A percentile compares a stretch with the other conserved stretches of the same genome.
Evolutionary conservation across 2,113 vertebrate genomes (phyloP).

Genomic region (Alethe castanea): DNA sequence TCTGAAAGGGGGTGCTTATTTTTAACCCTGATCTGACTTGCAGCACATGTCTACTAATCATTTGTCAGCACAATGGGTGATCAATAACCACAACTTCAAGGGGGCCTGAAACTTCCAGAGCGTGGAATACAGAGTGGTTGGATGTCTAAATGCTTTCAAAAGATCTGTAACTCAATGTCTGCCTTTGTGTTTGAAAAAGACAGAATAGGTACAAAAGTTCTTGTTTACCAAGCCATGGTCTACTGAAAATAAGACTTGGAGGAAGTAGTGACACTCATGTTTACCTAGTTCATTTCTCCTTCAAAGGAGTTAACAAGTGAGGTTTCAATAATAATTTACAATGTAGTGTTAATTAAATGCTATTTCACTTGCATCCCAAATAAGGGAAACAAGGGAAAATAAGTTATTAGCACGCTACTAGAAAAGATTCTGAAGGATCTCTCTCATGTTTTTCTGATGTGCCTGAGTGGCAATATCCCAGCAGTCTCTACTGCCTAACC

Average conservation of each 20-base stretch:
- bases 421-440: neutral
- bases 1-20: constrained; percentile 15
- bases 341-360: neutral
- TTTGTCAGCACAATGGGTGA: neutral
- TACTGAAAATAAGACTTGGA: neutral
- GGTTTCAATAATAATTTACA: neutral
- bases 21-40: constrained; percentile 35
- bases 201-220: neutral
- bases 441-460: neutral
- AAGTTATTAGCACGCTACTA: neutral
- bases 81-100: neutral
- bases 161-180: neutral
- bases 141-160: neutral
- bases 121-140: fast-evolving
- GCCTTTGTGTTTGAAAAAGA: neutral
- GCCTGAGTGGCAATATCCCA: neutral
- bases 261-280: neutral
- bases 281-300: neutral
- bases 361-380: neutral
- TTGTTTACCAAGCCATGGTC: neutral
- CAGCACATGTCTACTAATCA: neutral
- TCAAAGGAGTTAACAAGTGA: neutral
- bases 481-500: neutral
- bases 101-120: neutral
- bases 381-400: neutral